These are phyloP conservation scores for Hydrophis major DNA, from an alignment of 2,797 vertebrate species.

Conservation along the genomic window DNA sequence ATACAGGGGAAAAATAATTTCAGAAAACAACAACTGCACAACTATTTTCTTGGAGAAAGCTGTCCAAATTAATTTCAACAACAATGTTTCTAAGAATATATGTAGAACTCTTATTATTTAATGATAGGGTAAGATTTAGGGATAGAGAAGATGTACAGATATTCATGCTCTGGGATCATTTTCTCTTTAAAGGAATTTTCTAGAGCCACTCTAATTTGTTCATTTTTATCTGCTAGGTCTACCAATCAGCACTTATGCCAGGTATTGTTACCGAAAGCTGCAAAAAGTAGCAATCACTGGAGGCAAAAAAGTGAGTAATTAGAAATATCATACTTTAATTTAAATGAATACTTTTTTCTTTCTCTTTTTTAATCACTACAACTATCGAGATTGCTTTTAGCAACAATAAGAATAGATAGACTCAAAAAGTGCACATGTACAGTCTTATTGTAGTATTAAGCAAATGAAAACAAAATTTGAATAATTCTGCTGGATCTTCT, in stretches of 20 bases:
- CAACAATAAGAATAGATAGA: neutral
- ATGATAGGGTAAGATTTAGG: neutral
- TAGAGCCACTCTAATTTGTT: rapidly evolving
- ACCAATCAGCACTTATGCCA: constrained; percentile 86
- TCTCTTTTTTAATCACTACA: neutral
- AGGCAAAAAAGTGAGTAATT: constrained; percentile 84
- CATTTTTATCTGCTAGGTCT: constrained; percentile 71
- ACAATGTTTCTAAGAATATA: neutral
- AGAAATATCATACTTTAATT: neutral
- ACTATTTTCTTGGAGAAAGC: neutral
- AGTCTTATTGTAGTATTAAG: neutral
- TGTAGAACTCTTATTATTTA: constrained; percentile 5
- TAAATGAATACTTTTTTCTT: neutral
- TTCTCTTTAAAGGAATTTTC: neutral
- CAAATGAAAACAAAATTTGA: neutral
- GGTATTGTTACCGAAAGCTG: constrained; percentile 87
- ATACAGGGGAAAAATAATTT: neutral
- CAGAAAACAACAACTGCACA: neutral
- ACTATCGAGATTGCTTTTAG: neutral
- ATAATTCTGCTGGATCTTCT: neutral
- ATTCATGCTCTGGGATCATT: neutral
- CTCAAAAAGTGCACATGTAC: neutral
- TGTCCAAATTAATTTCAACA: neutral
- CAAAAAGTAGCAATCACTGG: constrained; percentile 87
- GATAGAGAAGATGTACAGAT: neutral